phyloP scores from a whole-genome alignment of 2,888 invertebrate species.

The Micoletzkya japonica region DNA sequence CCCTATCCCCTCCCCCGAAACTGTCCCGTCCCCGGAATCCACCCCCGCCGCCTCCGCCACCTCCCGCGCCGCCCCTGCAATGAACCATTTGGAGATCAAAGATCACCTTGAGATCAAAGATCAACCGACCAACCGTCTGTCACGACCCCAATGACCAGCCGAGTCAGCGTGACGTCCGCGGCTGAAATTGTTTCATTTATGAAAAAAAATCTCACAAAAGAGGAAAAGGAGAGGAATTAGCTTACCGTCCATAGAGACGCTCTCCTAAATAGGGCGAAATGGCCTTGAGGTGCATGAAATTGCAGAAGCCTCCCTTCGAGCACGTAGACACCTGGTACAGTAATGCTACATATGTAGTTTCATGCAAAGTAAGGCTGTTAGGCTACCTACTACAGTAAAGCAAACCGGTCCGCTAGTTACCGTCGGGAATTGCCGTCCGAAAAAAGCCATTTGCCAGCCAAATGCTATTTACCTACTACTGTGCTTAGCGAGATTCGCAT shows the following conservation, averaged over 20 bases:
- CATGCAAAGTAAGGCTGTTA: too few species aligned
- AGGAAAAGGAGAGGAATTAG: not conserved
- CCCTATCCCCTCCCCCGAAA: slow-evolving; percentile 32
- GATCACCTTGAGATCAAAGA: too few species aligned
- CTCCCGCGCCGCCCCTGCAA: slow-evolving; percentile 39
- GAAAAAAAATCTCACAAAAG: not conserved
- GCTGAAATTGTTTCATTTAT: not conserved
- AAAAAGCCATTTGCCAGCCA: too few species aligned
- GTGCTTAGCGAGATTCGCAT: too few species aligned
- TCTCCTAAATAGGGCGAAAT: slow-evolving; percentile 69
- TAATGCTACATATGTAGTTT: too few species aligned
- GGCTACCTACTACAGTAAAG: too few species aligned
- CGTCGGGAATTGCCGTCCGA: too few species aligned
- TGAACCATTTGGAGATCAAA: slow-evolving; percentile 28
- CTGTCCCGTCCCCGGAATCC: slow-evolving; percentile 33
- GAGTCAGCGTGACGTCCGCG: slow-evolving; percentile 42
- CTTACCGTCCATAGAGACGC: slow-evolving; percentile 39
- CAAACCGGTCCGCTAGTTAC: too few species aligned
- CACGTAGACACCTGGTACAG: slow-evolving; percentile 71
- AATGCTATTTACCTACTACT: too few species aligned
- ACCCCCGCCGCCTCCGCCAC: slow-evolving; percentile 37
- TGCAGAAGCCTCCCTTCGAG: slow-evolving; percentile 97
- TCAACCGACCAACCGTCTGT: slow-evolving; percentile 31
- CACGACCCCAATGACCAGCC: slow-evolving; percentile 50
- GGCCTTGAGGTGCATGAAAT: slow-evolving; percentile 99